phyloP scores from a whole-genome alignment of 2,113 vertebrate genomes.

The Sialia sialis region DNA sequence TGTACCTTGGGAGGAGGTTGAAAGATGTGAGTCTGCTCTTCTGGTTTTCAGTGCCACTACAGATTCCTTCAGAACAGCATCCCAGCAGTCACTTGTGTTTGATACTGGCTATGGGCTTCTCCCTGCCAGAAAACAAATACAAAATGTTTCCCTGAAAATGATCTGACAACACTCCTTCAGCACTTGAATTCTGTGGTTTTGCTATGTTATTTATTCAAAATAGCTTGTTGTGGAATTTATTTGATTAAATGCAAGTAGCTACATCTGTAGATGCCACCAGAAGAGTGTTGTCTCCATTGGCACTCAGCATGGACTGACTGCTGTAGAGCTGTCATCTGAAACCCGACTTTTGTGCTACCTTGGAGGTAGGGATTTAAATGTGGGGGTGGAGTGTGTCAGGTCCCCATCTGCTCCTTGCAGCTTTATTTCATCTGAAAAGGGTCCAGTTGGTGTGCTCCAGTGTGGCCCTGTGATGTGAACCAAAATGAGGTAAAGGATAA shows the following conservation, averaged over 20 bases:
- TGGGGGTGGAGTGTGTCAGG: background rate
- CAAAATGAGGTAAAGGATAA: background rate
- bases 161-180: background rate
- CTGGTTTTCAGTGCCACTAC: background rate
- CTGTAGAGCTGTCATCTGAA: background rate
- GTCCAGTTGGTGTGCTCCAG: background rate
- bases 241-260: background rate
- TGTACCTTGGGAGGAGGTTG: background rate
- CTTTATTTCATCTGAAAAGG: background rate
- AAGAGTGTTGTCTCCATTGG: background rate
- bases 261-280: background rate
- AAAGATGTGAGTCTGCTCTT: background rate
- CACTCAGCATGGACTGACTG: background rate
- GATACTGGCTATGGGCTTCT: background rate
- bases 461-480: background rate
- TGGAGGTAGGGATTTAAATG: background rate
- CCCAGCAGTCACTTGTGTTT: background rate
- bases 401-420: background rate
- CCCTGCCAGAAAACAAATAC: background rate
- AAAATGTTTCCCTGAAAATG: background rate
- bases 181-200: background rate
- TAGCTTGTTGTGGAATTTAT: background rate
- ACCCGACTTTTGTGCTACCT: background rate
- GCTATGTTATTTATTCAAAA: background rate
- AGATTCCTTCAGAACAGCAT: background rate